Evolutionary conservation across 2,113 vertebrate genomes (phyloP).

Genomic region (Sporophila hypoxantha): DNA sequence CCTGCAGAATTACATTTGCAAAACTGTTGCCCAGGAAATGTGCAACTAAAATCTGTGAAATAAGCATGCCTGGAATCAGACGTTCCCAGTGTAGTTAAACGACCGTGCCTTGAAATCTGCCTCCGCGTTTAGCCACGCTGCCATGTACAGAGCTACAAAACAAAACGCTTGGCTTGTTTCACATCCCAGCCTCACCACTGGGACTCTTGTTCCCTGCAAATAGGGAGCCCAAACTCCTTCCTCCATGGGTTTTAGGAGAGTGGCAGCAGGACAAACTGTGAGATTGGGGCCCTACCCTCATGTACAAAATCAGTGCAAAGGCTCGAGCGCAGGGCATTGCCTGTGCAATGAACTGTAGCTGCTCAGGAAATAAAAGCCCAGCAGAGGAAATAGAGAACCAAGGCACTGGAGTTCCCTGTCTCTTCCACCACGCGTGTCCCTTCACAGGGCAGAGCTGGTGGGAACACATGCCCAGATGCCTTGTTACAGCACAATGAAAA

Average conservation of each 20-base stretch:
- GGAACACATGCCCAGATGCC: background rate
- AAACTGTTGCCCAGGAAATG: constrained; percentile 41
- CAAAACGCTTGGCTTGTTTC: constrained; percentile 20
- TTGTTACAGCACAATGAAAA: background rate
- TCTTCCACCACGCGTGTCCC: accelerated
- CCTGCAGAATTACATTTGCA: constrained; percentile 37
- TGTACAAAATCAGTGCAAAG: background rate
- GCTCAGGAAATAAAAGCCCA: background rate
- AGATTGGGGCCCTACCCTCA: accelerated
- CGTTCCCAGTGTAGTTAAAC: constrained; percentile 43
- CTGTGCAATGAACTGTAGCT: accelerated
- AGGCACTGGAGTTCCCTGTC: background rate
- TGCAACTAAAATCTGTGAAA: constrained; percentile 59
- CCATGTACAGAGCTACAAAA: constrained; percentile 13
- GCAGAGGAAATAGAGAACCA: background rate
- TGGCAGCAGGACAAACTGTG: background rate
- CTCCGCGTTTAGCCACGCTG: constrained; percentile 45
- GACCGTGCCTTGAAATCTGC: constrained; percentile 52
- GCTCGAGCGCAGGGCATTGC: background rate
- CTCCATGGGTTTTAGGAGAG: background rate
- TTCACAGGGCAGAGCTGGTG: background rate
- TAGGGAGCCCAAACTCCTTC: background rate
- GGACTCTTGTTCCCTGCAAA: background rate
- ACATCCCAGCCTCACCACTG: background rate
- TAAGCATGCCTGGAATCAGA: constrained; percentile 50